Evolutionary conservation across 2,113 vertebrate species (phyloP).

Genomic region (Bubo scandiacus): DNA sequence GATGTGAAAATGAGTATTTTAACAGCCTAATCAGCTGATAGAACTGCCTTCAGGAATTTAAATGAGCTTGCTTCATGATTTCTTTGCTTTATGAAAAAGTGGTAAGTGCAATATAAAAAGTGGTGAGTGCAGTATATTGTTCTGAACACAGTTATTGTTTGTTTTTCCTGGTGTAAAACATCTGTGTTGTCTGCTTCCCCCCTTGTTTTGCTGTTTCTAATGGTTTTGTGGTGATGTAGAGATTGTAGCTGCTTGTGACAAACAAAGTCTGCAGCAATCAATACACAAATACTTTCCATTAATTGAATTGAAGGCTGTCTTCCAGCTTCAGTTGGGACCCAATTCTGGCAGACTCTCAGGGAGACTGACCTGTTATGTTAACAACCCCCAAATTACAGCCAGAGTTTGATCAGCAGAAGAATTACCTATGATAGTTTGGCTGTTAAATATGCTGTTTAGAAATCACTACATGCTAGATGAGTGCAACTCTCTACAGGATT

Average conservation of each 20-base stretch:
- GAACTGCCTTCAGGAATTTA: background rate
- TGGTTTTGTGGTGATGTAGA: background rate
- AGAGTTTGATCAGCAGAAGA: background rate
- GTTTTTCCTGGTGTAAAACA: background rate
- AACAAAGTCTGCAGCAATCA: background rate
- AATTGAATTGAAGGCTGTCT: background rate
- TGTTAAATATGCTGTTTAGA: background rate
- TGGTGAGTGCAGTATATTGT: background rate
- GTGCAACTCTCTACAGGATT: background rate
- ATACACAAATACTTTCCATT: background rate
- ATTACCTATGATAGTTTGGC: background rate
- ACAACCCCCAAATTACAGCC: background rate
- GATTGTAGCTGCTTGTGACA: background rate
- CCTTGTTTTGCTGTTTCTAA: background rate
- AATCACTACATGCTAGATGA: fast-evolving
- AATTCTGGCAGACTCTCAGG: background rate
- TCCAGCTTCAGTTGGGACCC: background rate
- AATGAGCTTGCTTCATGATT: background rate
- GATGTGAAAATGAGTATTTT: background rate
- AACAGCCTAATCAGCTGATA: background rate
- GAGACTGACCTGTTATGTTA: background rate
- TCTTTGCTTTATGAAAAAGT: background rate
- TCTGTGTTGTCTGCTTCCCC: background rate
- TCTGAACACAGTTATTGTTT: background rate
- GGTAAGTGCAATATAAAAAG: background rate